phyloP scores from a whole-genome alignment of 2,888 invertebrate species.

The Cepaea hortensis region DNA sequence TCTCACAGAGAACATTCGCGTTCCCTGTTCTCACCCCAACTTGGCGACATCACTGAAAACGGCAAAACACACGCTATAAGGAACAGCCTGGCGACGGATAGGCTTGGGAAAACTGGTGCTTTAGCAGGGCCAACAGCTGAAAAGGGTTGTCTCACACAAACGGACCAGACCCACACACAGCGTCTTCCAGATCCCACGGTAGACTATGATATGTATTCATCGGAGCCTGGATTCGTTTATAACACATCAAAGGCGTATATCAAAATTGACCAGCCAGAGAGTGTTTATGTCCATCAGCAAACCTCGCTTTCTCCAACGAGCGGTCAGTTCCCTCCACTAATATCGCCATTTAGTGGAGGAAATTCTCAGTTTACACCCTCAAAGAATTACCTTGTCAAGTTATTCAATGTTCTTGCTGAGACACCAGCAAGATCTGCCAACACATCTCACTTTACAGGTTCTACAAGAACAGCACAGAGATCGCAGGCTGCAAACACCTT shows the following conservation, averaged over 20 bases:
- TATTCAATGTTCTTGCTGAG: background rate
- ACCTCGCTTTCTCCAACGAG: background rate
- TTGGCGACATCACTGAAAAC: background rate
- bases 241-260: background rate
- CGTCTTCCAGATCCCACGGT: background rate
- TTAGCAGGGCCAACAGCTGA: background rate
- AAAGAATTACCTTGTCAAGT: background rate
- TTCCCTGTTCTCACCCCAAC: background rate
- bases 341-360: background rate
- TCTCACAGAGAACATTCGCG: background rate
- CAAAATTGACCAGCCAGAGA: constrained; percentile 34
- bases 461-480: background rate
- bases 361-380: background rate
- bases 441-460: background rate
- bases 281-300: background rate
- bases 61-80: background rate
- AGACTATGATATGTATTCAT: constrained; percentile 26
- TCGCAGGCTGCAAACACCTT: background rate
- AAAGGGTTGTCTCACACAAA: background rate
- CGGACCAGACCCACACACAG: background rate
- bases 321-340: background rate
- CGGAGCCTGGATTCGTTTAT: background rate
- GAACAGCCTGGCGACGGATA: background rate
- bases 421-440: background rate
- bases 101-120: background rate